Evolutionary conservation across 1,140 invertebrate genomes (phyloP), one percentile per base, ranked within the genome.

Genomic region (Rhagoletis zephyria): DNA sequence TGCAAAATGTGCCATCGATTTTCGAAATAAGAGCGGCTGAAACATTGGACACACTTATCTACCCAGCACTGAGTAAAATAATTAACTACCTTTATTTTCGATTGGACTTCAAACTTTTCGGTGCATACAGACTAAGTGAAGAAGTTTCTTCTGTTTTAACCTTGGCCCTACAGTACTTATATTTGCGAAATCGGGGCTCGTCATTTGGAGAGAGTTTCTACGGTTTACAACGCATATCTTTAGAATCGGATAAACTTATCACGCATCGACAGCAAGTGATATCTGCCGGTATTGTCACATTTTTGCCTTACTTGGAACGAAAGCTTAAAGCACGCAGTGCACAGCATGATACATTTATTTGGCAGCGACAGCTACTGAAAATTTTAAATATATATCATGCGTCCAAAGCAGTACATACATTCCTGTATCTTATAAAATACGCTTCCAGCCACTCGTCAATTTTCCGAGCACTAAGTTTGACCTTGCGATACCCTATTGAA

Each of bases 121-220:
- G 42, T 59, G 70, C 9, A 10, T 63, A 61, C 30, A 70, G 89
- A 88, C 89, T 92, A 89, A 74, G 87, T 19, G 92, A 92, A 85
- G 92, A 93, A 56, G 40, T 93, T 0, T 92, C 92, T 7, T 90
- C 92, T 0, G 42, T 90, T 14, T 42, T 93, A 2, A 92, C 91
- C 14, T 92, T 89, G 90, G 85, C 90, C 3, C 86, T 93, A 0
- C 92, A 93, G 87, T 91, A 92, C 61, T 65, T 93, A 7, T 93
- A 93, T 63, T 87, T 93, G 12, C 88, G 90, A n/a, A 91, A 93
- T 19, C 87, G 92, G 0, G 90, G 89, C 42, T 90, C 91, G 19
- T 92, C 91, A 1, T 91, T 92, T 63, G 91, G 91, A 0, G 91
- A 92, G 63, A 92, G 91, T 88, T 92, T 92, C 64, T 92, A 92